Evolutionary conservation across 2,797 vertebrate genomes (phyloP).

Genomic region (Siniperca obscura): DNA sequence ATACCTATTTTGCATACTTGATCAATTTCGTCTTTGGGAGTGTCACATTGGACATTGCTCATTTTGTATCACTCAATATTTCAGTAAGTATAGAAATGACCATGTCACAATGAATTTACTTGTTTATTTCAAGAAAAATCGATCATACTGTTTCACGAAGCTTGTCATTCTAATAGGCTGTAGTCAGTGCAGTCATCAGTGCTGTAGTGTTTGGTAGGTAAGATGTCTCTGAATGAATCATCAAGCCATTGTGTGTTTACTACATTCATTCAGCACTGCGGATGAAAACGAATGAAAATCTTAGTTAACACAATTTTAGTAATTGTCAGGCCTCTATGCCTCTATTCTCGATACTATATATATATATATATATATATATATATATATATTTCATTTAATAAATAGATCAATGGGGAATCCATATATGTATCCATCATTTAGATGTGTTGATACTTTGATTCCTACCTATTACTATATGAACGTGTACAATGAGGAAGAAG

Average conservation of each 20-base stretch:
- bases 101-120: no score
- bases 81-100: background rate
- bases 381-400: background rate
- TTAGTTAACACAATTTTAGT: no score
- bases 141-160: no score
- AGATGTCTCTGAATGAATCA: constrained; percentile 8
- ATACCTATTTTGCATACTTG: background rate
- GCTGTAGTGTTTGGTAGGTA: background rate
- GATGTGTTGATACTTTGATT: background rate
- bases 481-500: background rate
- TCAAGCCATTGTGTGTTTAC: background rate
- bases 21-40: background rate
- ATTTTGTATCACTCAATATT: background rate
- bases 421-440: background rate
- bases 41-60: background rate
- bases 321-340: no score
- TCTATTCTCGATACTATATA: no score
- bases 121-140: background rate
- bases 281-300: no score
- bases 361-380: no score
- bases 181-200: background rate
- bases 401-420: background rate
- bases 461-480: background rate
- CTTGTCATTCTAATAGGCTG: background rate
- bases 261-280: background rate